These are phyloP conservation scores for Rapana venosa DNA, from an alignment of 2,888 invertebrate genomes.

Conservation along the genomic window DNA sequence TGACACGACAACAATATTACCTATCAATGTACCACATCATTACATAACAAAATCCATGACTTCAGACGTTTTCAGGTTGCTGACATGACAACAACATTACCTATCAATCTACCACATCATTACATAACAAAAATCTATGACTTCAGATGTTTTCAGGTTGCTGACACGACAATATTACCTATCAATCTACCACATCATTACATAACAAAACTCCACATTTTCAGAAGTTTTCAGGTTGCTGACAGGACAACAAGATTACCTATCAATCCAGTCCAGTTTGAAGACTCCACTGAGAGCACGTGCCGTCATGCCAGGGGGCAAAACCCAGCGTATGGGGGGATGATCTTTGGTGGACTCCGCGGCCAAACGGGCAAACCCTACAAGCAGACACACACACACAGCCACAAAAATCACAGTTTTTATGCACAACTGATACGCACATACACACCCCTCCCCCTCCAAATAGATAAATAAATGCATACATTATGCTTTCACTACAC, in stretches of 20 bases:
- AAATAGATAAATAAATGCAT: too few relatives aligned
- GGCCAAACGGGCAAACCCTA: slow-evolving; percentile 92
- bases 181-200: neutral
- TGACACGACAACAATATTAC: too few relatives aligned
- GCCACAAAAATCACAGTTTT: neutral
- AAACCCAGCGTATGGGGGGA: slow-evolving; percentile 88
- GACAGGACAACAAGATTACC: slow-evolving; percentile 67
- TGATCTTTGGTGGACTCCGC: slow-evolving; percentile 94
- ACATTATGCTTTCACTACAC: too few relatives aligned
- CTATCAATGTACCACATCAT: too few relatives aligned
- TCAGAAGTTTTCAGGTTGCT: neutral
- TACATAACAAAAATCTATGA: too few relatives aligned
- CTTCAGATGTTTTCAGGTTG: too few relatives aligned
- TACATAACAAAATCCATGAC: too few relatives aligned
- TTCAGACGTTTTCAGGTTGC: too few relatives aligned
- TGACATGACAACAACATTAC: too few relatives aligned
- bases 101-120: too few relatives aligned
- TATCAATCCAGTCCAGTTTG: slow-evolving; percentile 97
- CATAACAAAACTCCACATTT: neutral
- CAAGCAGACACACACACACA: neutral
- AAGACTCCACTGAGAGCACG: slow-evolving; percentile 97
- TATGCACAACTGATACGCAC: neutral
- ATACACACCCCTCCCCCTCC: too few relatives aligned
- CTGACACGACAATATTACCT: too few relatives aligned
- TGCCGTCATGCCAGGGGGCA: slow-evolving; percentile 94